Evolutionary conservation across 2,113 vertebrate species (phyloP).

Genomic region (Climacteris rufus): DNA sequence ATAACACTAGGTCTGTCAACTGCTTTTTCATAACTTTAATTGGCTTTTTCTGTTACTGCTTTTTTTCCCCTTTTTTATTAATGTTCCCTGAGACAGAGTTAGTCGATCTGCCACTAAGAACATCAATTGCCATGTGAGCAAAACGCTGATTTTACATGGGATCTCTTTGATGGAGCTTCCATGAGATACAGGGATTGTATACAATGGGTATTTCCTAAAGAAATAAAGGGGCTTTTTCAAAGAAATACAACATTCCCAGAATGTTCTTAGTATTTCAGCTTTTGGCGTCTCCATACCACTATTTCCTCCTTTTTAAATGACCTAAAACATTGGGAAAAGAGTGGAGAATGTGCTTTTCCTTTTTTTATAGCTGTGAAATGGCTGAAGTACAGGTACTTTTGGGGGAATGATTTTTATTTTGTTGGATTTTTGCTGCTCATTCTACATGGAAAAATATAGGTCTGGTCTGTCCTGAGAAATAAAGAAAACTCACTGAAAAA

Average conservation of each 20-base stretch:
- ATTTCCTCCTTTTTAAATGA: background rate
- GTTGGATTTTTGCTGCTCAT: background rate
- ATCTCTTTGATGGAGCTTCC: background rate
- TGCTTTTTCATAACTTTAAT: background rate
- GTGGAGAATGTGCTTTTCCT: background rate
- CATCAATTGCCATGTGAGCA: background rate
- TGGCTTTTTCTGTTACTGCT: background rate
- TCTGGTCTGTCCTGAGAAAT: background rate
- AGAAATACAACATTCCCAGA: background rate
- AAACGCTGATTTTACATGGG: background rate
- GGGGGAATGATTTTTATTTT: background rate
- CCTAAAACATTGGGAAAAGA: background rate
- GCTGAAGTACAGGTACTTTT: background rate
- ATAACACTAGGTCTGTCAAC: background rate
- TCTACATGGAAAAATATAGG: background rate
- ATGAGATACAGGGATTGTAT: background rate
- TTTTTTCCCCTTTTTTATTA: background rate
- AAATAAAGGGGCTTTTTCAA: background rate
- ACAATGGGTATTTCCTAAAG: background rate
- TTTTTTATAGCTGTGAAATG: background rate
- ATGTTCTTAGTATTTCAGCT: background rate
- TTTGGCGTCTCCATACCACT: background rate
- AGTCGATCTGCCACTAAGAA: background rate
- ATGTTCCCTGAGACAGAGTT: background rate
- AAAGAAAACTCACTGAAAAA: background rate